A percentile compares a stretch with the other conserved stretches of the same genome.
These are phyloP conservation scores for Tolypeutes matacus DNA, from an alignment of 2,797 vertebrate genomes.

Conservation along the genomic window DNA sequence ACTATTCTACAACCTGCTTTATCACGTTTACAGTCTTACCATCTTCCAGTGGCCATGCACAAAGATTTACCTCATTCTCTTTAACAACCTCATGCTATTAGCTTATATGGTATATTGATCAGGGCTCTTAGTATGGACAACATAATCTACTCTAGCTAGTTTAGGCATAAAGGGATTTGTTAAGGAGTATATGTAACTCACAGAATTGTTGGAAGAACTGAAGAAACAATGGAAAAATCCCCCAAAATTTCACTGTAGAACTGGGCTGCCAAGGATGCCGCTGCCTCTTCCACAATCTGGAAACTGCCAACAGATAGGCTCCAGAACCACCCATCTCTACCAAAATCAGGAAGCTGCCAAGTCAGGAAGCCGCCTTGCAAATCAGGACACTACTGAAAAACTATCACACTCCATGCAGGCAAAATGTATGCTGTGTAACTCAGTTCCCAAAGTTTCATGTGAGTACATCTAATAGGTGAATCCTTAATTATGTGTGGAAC, in stretches of 20 bases:
- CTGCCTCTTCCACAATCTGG: background rate
- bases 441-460: background rate
- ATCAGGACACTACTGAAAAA: background rate
- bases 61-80: background rate
- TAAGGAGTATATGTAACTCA: background rate
- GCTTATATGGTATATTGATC: background rate
- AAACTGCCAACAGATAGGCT: background rate
- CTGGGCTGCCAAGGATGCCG: background rate
- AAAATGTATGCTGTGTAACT: background rate
- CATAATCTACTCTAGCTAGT: background rate
- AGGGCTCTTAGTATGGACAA: background rate
- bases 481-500: background rate
- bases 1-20: background rate
- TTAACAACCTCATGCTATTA: background rate
- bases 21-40: background rate
- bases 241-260: background rate
- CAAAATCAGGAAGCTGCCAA: background rate
- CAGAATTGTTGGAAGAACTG: background rate
- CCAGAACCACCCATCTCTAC: background rate
- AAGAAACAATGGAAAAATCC: background rate
- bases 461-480: background rate
- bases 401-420: rapidly evolving
- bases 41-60: background rate
- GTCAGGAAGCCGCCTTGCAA: background rate
- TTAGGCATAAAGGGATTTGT: background rate